Evolutionary conservation across 2,888 invertebrate genomes (phyloP).

Genomic region (Sicus ferrugineus): DNA sequence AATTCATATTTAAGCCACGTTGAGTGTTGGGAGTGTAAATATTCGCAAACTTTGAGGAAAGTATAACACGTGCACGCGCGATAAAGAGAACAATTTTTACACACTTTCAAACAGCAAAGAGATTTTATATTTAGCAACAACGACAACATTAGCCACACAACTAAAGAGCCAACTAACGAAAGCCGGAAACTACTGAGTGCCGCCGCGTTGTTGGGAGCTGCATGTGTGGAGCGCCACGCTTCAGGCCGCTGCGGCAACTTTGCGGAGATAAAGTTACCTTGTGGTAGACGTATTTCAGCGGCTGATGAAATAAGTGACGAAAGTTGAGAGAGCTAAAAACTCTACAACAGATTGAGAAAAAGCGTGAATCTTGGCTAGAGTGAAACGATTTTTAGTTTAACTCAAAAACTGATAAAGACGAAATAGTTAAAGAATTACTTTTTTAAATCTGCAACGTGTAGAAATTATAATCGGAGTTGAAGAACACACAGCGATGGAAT

Average conservation of each 20-base stretch:
- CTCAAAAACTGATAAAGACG: neutral
- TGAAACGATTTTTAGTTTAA: neutral
- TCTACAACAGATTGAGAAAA: neutral
- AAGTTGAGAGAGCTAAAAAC: too few species aligned
- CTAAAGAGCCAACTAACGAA: neutral
- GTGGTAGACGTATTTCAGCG: neutral
- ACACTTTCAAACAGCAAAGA: neutral
- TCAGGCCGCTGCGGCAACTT: neutral
- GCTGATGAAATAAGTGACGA: slow-evolving; percentile 6
- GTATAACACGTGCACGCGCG: neutral
- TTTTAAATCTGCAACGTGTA: too few species aligned
- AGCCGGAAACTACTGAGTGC: neutral
- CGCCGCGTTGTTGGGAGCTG: neutral
- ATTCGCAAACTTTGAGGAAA: too few species aligned
- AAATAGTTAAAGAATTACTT: neutral
- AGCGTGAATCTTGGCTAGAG: neutral
- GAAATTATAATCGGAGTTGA: too few species aligned
- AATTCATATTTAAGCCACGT: neutral
- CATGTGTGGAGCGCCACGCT: neutral
- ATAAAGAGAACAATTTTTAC: neutral
- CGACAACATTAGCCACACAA: neutral
- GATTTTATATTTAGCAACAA: too few species aligned
- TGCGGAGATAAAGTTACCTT: neutral
- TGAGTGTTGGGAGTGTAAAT: neutral
- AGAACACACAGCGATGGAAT: too few species aligned